Evolutionary conservation across 2,797 vertebrate genomes (phyloP), one percentile per base, ranked within the genome.

Genomic region (Sternotherus odoratus): DNA sequence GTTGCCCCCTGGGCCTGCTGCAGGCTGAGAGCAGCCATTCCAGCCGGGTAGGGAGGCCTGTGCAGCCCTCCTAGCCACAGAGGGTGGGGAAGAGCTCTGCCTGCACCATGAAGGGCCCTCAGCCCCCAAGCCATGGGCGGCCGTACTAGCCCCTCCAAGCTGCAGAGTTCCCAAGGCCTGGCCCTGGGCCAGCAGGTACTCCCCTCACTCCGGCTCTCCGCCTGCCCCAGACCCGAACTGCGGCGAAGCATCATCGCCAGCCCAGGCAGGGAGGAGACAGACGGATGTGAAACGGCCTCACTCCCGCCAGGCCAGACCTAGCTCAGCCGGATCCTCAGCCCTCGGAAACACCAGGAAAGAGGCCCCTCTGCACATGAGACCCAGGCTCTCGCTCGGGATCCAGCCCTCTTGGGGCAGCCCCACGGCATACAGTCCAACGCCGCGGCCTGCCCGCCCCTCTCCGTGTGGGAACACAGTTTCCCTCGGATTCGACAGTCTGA

Each of bases 361-460:
- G 5, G n/a, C n/a, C n/a, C n/a, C n/a, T n/a, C n/a, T n/a, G n/a
- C n/a, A n/a, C n/a, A n/a, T 26, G 28, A 66, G 60, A n/a, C 17
- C 50, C 72, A 9, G 5, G 26, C 5, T 10, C 50, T 39, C 39
- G 56, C 33, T n/a, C 8, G 57, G 13, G 57, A 33, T 60, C 57
- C 57, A 30, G 13, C 30, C 10, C 28, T 12, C 12, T 7, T 10
- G 63, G 63, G n/a, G n/a, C 51, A 53, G 51, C 43, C 66, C n/a
- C 36, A 69, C 60, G 24, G 66, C 66, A 48, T 30, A 8, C 8
- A 8, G 46, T 7, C 6, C 26, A 48, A 0, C 2, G 51, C 49
- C 39, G 7, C 1, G 2, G 82, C 15, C 50, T 30, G 2, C 24
- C 3, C 0, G 11, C 82, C 12, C 15, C 28, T 2, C 48, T 81